Evolutionary conservation across 1,140 invertebrate species (phyloP).

Genomic region (Stegodyphus mimosarum): DNA sequence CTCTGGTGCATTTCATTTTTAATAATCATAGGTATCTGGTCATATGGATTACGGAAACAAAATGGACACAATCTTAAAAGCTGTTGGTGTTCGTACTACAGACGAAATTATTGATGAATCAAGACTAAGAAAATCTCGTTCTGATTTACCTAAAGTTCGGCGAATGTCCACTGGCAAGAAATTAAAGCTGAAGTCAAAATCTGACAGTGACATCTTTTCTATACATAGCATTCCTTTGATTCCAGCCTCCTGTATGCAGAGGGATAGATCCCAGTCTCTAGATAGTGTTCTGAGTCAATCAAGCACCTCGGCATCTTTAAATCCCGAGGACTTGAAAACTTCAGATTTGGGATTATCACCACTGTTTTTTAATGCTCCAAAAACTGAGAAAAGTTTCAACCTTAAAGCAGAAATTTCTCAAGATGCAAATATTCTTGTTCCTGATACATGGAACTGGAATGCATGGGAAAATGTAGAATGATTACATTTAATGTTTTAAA

Average conservation of each 20-base stretch:
- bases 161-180: neutral
- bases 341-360: neutral
- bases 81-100: conserved; percentile 68
- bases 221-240: neutral
- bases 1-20: too few relatives aligned
- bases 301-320: conserved; percentile 20
- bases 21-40: conserved; percentile 67
- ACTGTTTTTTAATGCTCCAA: neutral
- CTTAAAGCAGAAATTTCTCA: neutral
- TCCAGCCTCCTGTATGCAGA: neutral
- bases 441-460: neutral
- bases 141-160: conserved; percentile 36
- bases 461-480: neutral
- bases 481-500: neutral
- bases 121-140: conserved; percentile 53
- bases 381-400: neutral
- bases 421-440: neutral
- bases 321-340: neutral
- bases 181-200: conserved; percentile 23
- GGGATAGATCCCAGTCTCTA: conserved; percentile 48
- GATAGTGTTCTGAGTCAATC: conserved; percentile 54
- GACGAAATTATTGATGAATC: conserved; percentile 56
- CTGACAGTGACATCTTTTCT: conserved; percentile 4
- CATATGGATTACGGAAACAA: conserved; percentile 77
- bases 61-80: conserved; percentile 72